Percentiles rank a stretch among this genome's conserved stretches.
phyloP scores from a whole-genome alignment of 2,888 invertebrate genomes.

The Volucella inanis region DNA sequence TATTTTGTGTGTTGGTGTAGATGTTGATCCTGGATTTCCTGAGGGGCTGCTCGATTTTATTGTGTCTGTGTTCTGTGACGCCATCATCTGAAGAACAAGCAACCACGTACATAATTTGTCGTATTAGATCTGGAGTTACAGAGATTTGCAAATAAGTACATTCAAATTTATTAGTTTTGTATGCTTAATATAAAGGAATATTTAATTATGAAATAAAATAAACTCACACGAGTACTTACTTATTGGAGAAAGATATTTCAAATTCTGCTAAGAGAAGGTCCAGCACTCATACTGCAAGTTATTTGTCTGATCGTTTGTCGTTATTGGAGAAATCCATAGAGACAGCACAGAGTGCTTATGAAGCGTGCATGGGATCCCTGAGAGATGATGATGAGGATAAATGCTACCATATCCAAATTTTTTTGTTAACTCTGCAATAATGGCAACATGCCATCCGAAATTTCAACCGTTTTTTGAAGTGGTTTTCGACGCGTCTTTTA shows the following conservation, averaged over 20 bases:
- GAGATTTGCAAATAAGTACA: constrained; percentile 4
- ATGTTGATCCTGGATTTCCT: background rate
- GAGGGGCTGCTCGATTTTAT: background rate
- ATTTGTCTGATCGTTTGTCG: too few species aligned
- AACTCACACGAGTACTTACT: background rate
- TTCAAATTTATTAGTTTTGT: background rate
- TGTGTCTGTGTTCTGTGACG: background rate
- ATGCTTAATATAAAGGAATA: background rate
- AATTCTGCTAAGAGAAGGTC: too few species aligned
- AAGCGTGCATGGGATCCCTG: too few species aligned
- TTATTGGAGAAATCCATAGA: too few species aligned
- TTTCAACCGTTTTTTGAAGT: too few species aligned
- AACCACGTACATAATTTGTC: background rate
- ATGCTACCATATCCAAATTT: too few species aligned
- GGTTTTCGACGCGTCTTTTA: too few species aligned
- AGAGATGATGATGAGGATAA: too few species aligned
- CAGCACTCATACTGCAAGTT: too few species aligned
- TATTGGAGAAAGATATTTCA: background rate
- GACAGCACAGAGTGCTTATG: too few species aligned
- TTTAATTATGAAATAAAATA: background rate
- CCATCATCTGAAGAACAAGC: background rate
- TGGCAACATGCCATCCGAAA: too few species aligned
- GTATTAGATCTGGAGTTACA: background rate
- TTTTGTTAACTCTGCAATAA: too few species aligned
- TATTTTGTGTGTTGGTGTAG: background rate